These are phyloP conservation scores for Notiomystis cincta DNA, from an alignment of 2,113 vertebrate genomes.

Conservation along the genomic window DNA sequence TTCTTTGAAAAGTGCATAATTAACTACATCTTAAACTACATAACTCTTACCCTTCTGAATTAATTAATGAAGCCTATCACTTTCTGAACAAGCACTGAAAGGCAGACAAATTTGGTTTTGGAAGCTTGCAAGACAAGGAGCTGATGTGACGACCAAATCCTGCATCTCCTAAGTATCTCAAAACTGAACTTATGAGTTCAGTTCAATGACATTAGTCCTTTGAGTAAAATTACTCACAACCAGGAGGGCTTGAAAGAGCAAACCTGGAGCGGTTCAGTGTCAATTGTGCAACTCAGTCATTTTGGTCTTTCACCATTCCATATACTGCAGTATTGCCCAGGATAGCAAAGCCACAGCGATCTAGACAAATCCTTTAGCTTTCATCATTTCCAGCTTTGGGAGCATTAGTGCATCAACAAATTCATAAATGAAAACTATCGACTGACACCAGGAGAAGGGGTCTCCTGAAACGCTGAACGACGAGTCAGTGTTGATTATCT, in stretches of 20 bases:
- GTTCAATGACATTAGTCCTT: background rate
- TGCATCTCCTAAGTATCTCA: background rate
- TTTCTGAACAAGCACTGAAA: background rate
- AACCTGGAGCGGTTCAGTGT: background rate
- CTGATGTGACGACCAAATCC: background rate
- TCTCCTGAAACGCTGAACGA: background rate
- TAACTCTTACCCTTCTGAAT: background rate
- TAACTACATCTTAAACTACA: background rate
- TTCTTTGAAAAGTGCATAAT: background rate
- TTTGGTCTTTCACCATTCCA: background rate
- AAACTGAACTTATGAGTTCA: background rate
- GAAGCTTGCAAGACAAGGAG: background rate
- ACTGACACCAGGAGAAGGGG: background rate
- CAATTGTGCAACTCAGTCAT: background rate
- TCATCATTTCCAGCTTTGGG: background rate
- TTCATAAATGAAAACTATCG: background rate
- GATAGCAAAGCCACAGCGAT: background rate
- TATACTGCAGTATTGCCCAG: background rate
- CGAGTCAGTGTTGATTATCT: background rate
- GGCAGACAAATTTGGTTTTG: rapidly evolving
- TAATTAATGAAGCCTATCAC: background rate
- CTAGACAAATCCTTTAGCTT: background rate
- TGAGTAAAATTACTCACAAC: background rate
- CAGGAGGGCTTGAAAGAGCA: background rate
- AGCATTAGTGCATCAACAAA: background rate